Percentiles rank a stretch among this genome's conserved stretches.
These are phyloP conservation scores for Jordanella pulchra DNA, from an alignment of 2,797 vertebrate genomes.

Conservation along the genomic window DNA sequence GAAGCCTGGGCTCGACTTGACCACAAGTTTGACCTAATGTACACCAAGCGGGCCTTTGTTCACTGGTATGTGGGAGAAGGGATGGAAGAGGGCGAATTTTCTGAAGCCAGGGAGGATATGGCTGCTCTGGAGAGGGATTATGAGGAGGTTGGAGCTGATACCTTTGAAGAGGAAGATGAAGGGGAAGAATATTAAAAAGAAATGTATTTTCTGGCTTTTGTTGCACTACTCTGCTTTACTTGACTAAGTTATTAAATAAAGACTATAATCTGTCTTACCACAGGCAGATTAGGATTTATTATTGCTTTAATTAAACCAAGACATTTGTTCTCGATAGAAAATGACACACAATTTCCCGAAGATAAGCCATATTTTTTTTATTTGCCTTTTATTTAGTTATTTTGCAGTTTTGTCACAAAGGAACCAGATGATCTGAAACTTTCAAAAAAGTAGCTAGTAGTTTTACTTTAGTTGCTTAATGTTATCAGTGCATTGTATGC, in stretches of 20 bases:
- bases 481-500: background rate
- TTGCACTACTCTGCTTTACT: background rate
- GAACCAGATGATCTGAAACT: background rate
- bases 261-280: no score
- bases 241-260: background rate
- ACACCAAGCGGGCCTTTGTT: conserved; percentile 6
- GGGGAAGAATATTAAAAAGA: conserved; percentile 13
- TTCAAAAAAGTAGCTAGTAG: background rate
- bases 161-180: conserved; percentile 3
- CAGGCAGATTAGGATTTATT: background rate
- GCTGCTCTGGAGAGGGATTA: conserved; percentile 7
- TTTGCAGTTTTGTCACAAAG: background rate
- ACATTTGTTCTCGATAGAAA: background rate
- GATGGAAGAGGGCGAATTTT: conserved; percentile 10
- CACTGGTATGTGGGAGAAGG: conserved; percentile 7
- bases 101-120: conserved; percentile 8
- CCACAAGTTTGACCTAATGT: conserved; percentile 9
- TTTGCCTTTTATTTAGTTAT: background rate
- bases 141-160: conserved; percentile 10
- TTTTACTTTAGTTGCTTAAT: background rate
- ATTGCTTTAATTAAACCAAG: background rate
- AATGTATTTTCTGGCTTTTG: background rate
- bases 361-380: background rate
- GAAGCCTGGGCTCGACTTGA: conserved; percentile 8
- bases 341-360: background rate